phyloP scores from a whole-genome alignment of 2,888 invertebrate species.

The Willowsia nigromaculata region DNA sequence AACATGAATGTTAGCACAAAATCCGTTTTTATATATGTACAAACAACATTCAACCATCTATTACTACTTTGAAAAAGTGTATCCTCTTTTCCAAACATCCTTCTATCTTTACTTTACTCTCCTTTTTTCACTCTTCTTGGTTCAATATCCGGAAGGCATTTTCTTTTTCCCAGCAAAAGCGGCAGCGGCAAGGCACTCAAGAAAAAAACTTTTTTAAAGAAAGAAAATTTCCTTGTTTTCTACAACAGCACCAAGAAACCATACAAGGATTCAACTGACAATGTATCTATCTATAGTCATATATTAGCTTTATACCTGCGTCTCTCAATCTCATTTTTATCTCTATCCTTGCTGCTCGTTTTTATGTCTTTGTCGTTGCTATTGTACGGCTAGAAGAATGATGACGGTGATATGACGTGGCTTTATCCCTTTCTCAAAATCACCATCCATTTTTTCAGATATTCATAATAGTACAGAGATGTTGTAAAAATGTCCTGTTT shows the following conservation, averaged over 20 bases:
- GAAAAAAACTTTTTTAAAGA: background rate
- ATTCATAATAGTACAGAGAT: slow-evolving; percentile 24
- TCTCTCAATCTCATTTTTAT: slow-evolving; percentile 30
- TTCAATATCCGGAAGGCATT: slow-evolving; percentile 66
- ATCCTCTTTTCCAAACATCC: slow-evolving; percentile 36
- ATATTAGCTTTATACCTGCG: slow-evolving; percentile 25
- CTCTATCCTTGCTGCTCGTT: slow-evolving; percentile 26
- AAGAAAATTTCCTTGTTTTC: slow-evolving; percentile 19
- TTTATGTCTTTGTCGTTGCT: slow-evolving; percentile 28
- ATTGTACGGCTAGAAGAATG: slow-evolving; percentile 18
- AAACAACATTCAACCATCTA: background rate
- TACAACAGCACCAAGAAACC: background rate
- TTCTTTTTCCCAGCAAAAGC: slow-evolving; percentile 45
- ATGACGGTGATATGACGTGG: slow-evolving; percentile 43
- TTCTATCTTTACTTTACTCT: slow-evolving; percentile 12
- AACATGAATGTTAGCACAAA: slow-evolving; percentile 39
- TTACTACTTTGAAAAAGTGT: background rate
- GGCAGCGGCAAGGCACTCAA: slow-evolving; percentile 40
- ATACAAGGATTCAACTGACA: background rate
- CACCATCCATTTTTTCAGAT: background rate
- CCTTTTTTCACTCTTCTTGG: slow-evolving; percentile 37
- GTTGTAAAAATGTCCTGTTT: slow-evolving; percentile 41
- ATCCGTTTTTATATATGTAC: slow-evolving; percentile 9
- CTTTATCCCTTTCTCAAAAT: slow-evolving; percentile 8
- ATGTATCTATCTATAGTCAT: slow-evolving; percentile 26